Percentiles rank a stretch among this genome's conserved stretches.
Evolutionary conservation across 2,888 invertebrate species (phyloP).

Genomic region (Agrenia bidenticulata): DNA sequence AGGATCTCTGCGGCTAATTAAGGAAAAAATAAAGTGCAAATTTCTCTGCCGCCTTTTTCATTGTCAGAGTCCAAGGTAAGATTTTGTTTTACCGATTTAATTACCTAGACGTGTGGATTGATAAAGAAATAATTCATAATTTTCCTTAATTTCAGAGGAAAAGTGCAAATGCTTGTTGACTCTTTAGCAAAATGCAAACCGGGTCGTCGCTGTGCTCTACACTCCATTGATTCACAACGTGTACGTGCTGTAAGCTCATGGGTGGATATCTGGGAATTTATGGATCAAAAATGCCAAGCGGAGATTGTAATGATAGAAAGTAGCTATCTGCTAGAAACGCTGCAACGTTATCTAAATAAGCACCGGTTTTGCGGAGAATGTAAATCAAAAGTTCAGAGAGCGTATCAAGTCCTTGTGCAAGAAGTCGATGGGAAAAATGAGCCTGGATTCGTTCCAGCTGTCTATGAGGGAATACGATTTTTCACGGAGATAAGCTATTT

Average conservation of each 20-base stretch:
- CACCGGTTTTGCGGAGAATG: conserved; percentile 85
- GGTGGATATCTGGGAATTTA: conserved; percentile 69
- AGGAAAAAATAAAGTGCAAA: conserved; percentile 77
- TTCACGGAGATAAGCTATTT: conserved; percentile 84
- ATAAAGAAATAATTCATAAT: too few relatives aligned
- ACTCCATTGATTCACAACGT: conserved; percentile 84
- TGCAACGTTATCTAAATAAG: conserved; percentile 86
- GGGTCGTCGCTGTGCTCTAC: conserved; percentile 76
- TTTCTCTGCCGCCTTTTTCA: conserved; percentile 80
- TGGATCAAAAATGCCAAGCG: conserved; percentile 58
- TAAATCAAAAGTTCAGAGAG: conserved; percentile 82
- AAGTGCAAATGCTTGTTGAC: conserved; percentile 45
- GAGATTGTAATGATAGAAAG: conserved; percentile 80
- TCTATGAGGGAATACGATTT: conserved; percentile 83
- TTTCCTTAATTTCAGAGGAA: conserved; percentile 47
- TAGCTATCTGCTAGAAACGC: conserved; percentile 76
- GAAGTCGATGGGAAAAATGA: conserved; percentile 72
- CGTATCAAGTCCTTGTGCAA: conserved; percentile 80
- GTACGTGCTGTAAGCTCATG: conserved; percentile 66
- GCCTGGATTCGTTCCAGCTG: conserved; percentile 81
- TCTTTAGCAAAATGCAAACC: conserved; percentile 49
- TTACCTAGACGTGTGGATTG: too few relatives aligned
- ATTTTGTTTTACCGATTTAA: conserved; percentile 11
- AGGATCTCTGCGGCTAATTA: conserved; percentile 75
- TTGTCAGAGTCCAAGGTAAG: conserved; percentile 71